These are phyloP conservation scores for Callorhinus ursinus DNA, from an alignment of 2,113 vertebrate genomes.

Conservation along the genomic window DNA sequence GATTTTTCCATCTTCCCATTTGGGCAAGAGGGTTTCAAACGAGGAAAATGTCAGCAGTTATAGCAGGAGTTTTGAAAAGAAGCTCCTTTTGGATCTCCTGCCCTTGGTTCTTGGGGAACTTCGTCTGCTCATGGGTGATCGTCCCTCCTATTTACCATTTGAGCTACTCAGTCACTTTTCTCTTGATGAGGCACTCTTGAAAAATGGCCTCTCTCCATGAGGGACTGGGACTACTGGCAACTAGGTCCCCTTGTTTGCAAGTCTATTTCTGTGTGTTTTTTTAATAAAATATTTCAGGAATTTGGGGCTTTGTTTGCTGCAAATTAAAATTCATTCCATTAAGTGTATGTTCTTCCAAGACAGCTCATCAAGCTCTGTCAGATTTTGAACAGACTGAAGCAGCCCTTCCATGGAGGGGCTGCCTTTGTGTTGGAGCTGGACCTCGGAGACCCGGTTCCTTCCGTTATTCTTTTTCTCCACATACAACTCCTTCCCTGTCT, in stretches of 20 bases:
- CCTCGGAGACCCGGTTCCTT: background rate
- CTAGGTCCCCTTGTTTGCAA: constrained; percentile 57
- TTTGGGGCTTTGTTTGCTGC: constrained; percentile 42
- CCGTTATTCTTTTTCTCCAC: background rate
- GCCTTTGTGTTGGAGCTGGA: background rate
- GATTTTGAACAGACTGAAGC: background rate
- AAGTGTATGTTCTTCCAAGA: background rate
- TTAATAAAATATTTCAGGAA: constrained; percentile 26
- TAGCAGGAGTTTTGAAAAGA: background rate
- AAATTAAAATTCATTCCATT: constrained; percentile 52
- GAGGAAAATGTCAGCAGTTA: background rate
- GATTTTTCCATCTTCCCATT: constrained; percentile 23
- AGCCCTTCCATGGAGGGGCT: background rate
- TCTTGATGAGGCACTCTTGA: constrained; percentile 50
- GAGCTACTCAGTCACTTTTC: background rate
- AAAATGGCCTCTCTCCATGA: constrained; percentile 42
- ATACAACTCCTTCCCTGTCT: background rate
- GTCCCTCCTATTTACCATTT: background rate
- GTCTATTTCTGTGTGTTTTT: background rate
- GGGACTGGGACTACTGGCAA: background rate
- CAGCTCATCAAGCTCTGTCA: background rate
- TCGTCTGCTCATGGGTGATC: background rate
- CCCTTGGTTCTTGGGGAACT: background rate
- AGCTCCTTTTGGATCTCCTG: background rate
- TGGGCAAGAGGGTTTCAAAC: background rate